Percentiles rank a stretch among this genome's conserved stretches.
Evolutionary conservation across 2,888 invertebrate species (phyloP).

Genomic region (Eupithecia pulchellata): DNA sequence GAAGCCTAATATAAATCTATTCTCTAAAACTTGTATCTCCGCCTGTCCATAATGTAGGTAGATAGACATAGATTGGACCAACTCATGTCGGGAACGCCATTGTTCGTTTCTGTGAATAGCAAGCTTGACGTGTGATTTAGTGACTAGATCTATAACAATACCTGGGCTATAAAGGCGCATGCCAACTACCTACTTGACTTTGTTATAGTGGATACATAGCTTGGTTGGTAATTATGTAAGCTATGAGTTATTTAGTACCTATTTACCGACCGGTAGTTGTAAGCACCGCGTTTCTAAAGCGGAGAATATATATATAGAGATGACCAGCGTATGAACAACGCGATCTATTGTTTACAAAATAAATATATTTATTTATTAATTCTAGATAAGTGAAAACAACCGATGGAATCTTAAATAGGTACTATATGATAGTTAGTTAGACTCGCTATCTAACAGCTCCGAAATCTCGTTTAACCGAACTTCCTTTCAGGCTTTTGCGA

Average conservation of each 20-base stretch:
- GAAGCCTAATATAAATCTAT: slow-evolving; percentile 5
- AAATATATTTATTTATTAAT: slow-evolving; percentile 3
- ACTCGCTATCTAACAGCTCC: too few species aligned
- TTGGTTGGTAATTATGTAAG: background rate
- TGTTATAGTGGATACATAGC: background rate
- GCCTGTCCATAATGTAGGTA: slow-evolving; percentile 21
- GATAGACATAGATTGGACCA: slow-evolving; percentile 28
- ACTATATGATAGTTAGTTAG: too few species aligned
- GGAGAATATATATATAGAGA: background rate
- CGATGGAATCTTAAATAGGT: background rate
- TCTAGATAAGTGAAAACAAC: background rate
- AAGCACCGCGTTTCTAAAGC: background rate
- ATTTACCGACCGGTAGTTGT: background rate
- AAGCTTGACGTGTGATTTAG: slow-evolving; percentile 51
- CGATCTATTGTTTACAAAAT: background rate
- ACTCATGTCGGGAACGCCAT: slow-evolving; percentile 44
- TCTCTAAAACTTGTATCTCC: background rate
- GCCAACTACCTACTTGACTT: slow-evolving; percentile 15
- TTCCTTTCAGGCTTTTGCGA: background rate
- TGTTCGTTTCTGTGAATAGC: slow-evolving; percentile 56
- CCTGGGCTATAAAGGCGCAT: slow-evolving; percentile 32
- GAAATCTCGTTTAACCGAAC: background rate
- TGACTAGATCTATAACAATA: slow-evolving; percentile 42
- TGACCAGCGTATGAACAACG: background rate
- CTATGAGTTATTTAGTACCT: background rate